Evolutionary conservation across 2,113 vertebrate genomes (phyloP).

Genomic region (Lamprotornis superbus): DNA sequence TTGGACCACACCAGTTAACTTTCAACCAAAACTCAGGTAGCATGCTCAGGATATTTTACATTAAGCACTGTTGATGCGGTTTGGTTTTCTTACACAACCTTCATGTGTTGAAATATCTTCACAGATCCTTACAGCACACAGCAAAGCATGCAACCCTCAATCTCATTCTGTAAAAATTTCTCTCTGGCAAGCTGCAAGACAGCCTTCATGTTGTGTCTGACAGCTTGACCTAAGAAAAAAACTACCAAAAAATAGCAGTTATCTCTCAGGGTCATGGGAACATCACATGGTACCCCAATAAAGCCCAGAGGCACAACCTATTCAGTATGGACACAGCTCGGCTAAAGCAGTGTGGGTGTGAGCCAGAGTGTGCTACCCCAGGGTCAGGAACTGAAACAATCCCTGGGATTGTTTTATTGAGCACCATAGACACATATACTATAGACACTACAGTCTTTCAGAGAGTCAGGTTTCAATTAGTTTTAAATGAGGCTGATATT

Average conservation of each 20-base stretch:
- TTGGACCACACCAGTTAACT: not conserved
- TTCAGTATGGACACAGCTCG: not conserved
- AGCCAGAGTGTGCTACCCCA: not conserved
- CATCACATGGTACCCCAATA: not conserved
- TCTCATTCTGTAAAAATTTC: not conserved
- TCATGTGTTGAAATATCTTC: not conserved
- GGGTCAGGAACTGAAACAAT: not conserved
- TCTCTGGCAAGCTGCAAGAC: not conserved
- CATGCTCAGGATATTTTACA: not conserved
- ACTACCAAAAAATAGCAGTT: not conserved
- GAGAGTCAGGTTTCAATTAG: not conserved
- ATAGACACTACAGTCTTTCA: not conserved
- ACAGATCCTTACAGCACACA: not conserved
- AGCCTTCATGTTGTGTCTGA: not conserved
- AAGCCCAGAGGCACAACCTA: not conserved
- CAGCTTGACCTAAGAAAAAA: not conserved
- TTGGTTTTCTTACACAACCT: not conserved
- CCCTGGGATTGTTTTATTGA: not conserved
- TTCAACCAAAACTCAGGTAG: not conserved
- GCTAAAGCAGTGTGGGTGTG: not conserved
- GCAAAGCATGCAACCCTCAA: not conserved
- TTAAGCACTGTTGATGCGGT: not conserved
- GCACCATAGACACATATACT: not conserved
- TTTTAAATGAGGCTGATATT: not conserved
- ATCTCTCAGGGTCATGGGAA: not conserved